phyloP scores from a whole-genome alignment of 1,140 invertebrate species.

The Halyomorpha halys region DNA sequence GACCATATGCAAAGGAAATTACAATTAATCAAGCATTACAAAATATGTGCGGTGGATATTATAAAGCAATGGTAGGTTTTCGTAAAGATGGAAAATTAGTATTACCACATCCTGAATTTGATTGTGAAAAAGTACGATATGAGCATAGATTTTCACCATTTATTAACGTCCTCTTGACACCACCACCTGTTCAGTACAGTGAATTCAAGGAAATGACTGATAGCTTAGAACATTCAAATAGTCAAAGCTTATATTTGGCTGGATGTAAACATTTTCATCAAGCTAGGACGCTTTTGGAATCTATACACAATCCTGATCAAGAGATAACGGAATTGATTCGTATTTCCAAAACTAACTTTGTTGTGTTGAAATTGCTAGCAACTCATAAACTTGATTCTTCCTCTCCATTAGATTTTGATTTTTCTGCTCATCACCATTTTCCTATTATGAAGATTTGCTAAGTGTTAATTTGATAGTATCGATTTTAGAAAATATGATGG shows the following conservation, averaged over 20 bases:
- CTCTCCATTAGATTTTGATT: conserved; percentile 79
- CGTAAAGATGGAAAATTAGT: conserved; percentile 56
- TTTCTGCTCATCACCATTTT: conserved; percentile 76
- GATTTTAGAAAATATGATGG: no score
- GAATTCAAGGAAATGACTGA: conserved; percentile 67
- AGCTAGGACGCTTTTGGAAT: conserved; percentile 73
- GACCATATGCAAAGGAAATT: conserved; percentile 72
- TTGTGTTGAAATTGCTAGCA: conserved; percentile 82
- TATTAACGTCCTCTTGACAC: conserved; percentile 62
- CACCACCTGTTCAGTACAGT: conserved; percentile 77
- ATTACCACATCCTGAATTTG: conserved; percentile 76
- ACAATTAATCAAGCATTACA: conserved; percentile 80
- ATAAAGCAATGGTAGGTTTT: conserved; percentile 71
- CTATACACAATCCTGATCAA: conserved; percentile 59
- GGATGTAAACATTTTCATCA: conserved; percentile 87
- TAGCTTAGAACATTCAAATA: conserved; percentile 35
- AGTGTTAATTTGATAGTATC: no score
- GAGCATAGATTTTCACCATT: conserved; percentile 89
- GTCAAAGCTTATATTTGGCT: conserved; percentile 55
- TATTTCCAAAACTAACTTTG: conserved; percentile 88
- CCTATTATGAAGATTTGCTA: conserved; percentile 65
- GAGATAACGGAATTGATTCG: conserved; percentile 74
- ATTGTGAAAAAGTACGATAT: conserved; percentile 87
- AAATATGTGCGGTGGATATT: conserved; percentile 89
- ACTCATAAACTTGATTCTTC: conserved; percentile 79